Percentiles rank a stretch among this genome's conserved stretches.
These are phyloP conservation scores for Caenorhabditis sp. DNA, from an alignment of 2,888 invertebrate genomes.

Conservation along the genomic window DNA sequence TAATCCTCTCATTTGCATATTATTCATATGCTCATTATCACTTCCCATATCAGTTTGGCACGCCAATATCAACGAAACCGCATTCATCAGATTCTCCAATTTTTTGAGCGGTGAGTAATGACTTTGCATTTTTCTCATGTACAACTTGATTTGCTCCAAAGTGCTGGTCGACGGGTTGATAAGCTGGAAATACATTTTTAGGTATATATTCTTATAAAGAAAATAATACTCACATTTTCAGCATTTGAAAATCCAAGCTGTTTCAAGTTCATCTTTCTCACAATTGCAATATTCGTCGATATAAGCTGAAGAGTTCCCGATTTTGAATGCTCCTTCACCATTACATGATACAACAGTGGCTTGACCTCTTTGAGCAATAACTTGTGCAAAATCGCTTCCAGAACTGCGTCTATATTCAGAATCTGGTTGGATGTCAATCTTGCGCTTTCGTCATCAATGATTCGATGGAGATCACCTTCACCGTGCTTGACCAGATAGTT, in stretches of 20 bases:
- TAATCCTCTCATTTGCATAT: constrained; percentile 12
- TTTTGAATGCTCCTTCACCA: constrained; percentile 64
- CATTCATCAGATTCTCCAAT: constrained; percentile 80
- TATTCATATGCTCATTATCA: constrained; percentile 19
- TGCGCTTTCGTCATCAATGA: constrained; percentile 85
- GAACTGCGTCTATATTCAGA: constrained; percentile 90
- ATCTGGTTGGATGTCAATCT: constrained; percentile 89
- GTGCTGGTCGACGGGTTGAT: constrained; percentile 66
- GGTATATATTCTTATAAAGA: neutral
- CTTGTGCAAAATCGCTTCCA: constrained; percentile 92
- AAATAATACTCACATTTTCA: constrained; percentile 20
- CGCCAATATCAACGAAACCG: constrained; percentile 34
- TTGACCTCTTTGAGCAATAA: constrained; percentile 78
- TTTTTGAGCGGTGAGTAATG: constrained; percentile 92
- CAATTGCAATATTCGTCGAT: constrained; percentile 73
- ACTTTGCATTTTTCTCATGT: constrained; percentile 84
- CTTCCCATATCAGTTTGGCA: constrained; percentile 33
- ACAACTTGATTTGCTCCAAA: constrained; percentile 79
- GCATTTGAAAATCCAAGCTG: constrained; percentile 73
- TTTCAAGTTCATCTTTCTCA: constrained; percentile 72
- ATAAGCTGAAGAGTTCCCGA: constrained; percentile 73
- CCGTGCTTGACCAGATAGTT: constrained; percentile 95
- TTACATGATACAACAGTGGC: constrained; percentile 70
- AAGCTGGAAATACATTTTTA: constrained; percentile 16
- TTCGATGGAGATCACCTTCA: constrained; percentile 86